A percentile compares a stretch with the other conserved stretches of the same genome.
These are phyloP conservation scores for Nemurella pictetii DNA, from an alignment of 2,888 invertebrate genomes.

Conservation along the genomic window DNA sequence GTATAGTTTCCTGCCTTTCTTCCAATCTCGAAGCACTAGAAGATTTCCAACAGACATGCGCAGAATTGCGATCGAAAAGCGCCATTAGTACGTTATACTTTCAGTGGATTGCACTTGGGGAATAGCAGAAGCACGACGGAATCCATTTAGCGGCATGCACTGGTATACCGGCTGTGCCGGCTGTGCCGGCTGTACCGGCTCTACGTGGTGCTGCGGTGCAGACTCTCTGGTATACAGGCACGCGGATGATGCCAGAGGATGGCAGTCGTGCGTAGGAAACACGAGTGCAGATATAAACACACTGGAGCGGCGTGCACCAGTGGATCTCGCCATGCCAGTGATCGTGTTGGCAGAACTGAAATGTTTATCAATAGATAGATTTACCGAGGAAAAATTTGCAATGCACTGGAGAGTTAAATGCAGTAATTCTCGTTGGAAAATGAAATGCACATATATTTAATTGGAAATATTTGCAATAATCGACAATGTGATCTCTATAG, in stretches of 20 bases:
- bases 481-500: not conserved
- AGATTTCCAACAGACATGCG: too few species aligned
- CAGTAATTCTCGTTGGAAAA: not conserved
- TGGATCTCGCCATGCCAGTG: not conserved
- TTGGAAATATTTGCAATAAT: not conserved
- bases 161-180: too few species aligned
- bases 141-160: too few species aligned
- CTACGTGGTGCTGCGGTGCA: not conserved
- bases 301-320: not conserved
- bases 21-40: too few species aligned
- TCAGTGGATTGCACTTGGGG: too few species aligned
- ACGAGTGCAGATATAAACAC: slow-evolving; percentile 27
- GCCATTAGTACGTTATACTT: too few species aligned
- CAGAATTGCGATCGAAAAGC: too few species aligned
- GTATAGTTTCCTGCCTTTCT: too few species aligned
- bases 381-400: not conserved
- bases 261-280: slow-evolving; percentile 21
- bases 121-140: too few species aligned
- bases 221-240: too few species aligned
- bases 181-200: not conserved
- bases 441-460: not conserved
- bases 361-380: not conserved
- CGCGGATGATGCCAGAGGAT: not conserved
- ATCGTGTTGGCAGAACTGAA: not conserved
- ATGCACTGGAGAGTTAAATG: not conserved